Evolutionary conservation across 2,888 invertebrate genomes (phyloP).

Genomic region (Noctua janthina): DNA sequence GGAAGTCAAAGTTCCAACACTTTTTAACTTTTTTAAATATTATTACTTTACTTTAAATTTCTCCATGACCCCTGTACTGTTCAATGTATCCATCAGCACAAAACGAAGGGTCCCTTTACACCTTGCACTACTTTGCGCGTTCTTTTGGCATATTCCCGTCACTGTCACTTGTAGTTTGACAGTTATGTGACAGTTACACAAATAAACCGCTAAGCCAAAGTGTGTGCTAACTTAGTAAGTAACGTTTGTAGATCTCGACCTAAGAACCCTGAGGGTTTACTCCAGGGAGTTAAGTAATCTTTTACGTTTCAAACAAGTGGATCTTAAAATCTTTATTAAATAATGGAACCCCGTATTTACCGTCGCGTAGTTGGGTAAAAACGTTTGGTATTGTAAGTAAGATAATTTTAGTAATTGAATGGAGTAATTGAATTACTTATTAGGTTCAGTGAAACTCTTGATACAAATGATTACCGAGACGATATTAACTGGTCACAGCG

Average conservation of each 20-base stretch:
- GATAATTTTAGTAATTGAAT: background rate
- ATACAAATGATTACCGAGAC: background rate
- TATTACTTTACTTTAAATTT: background rate
- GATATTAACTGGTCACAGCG: background rate
- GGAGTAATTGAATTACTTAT: background rate
- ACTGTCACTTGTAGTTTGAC: background rate
- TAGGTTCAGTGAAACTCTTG: background rate
- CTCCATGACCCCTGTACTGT: background rate
- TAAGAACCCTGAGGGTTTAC: background rate
- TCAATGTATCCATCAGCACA: background rate
- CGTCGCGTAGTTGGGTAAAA: background rate
- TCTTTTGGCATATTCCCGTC: background rate
- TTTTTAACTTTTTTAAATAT: background rate
- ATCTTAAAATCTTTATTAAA: background rate
- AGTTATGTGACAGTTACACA: background rate
- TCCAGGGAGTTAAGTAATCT: background rate
- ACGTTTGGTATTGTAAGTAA: no score
- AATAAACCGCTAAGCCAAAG: background rate
- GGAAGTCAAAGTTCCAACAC: background rate
- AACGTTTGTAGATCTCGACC: background rate
- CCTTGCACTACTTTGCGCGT: background rate
- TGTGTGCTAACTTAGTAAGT: background rate
- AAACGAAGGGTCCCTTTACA: background rate
- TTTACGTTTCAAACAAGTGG: background rate
- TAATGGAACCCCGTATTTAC: background rate